Base-by-base conservation (phyloP, 2,888 invertebrate species). In the Aphidius colemani region DNA sequence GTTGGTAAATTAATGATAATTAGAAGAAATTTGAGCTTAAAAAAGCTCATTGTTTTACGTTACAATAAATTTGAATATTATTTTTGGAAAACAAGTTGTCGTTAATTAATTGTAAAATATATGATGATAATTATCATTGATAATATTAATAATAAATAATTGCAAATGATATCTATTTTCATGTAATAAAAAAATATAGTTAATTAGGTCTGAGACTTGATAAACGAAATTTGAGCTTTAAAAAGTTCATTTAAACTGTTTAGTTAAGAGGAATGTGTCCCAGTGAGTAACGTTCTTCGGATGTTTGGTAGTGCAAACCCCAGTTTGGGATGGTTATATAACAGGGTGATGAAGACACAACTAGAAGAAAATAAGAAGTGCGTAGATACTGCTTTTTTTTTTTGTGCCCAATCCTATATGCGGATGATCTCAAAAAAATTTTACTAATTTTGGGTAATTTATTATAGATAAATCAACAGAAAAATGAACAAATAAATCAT, bases 301-400 rank as follows among this genome's bases (percentile, higher is more conserved):
- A 78, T 78, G 78, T 78, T 76, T 78, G 75, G 74, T 77, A 78
- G 78, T 73, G 78, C 78, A 77, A 76, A 73, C 72, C 74, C 76
- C 73, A 72, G 75, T 76, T 75, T 70, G 75, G 74, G 72, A 75
- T 75, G 72, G 74, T 78, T 78, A 77, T 76, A 76, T 78, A 78
- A 78, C 73, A 30, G 70, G 70, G 70, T 70, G 75, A 75, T 70
- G 72, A 70, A 30, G 73, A 74, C 74, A 74, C 70, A 75, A 77
- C 73, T 76, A 78, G 75, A 74, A 73, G 74, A 69, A 71, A 69
- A 69, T 69, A 64, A 61, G 68, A 67, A 58, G 70, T 70, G 69
- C 30, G 5, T 30, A 30, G 30, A 30, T 30, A 30, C 30, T 30
- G 2, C 5, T 5, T 30, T 30, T 30, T 30, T 30, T 30, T 30